Percentiles rank a stretch among this genome's conserved stretches.
These are phyloP conservation scores for Bovichtus variegatus DNA, from an alignment of 2,797 vertebrate species.

Conservation along the genomic window DNA sequence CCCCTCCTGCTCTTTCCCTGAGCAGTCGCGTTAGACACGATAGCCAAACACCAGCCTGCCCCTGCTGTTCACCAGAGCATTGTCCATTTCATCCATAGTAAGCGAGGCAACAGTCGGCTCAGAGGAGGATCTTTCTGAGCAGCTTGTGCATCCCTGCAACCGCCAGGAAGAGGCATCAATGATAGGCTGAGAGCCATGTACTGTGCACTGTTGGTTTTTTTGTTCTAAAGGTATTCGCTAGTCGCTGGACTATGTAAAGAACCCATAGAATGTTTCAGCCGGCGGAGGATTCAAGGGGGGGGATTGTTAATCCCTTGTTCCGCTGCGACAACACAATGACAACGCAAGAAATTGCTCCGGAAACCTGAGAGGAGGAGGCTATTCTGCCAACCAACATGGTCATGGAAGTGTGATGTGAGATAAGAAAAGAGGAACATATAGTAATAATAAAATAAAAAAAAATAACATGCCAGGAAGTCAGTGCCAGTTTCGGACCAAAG, in stretches of 20 bases:
- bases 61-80: slow-evolving; percentile 56
- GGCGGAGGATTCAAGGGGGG: slow-evolving; percentile 60
- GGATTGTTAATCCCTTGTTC: slow-evolving; percentile 79
- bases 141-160: slow-evolving; percentile 35
- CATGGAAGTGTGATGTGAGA: background rate
- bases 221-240: slow-evolving; percentile 65
- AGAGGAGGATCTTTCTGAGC: slow-evolving; percentile 30
- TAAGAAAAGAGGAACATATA: slow-evolving; percentile 4
- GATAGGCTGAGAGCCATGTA: slow-evolving; percentile 24
- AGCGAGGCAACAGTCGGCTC: slow-evolving; percentile 41
- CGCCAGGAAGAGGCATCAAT: slow-evolving; percentile 5
- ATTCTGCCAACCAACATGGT: slow-evolving; percentile 36
- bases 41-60: slow-evolving; percentile 50
- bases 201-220: slow-evolving; percentile 59
- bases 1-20: slow-evolving; percentile 49
- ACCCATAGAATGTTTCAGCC: slow-evolving; percentile 79
- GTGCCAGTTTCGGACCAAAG: background rate
- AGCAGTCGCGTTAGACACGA: slow-evolving; percentile 67
- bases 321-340: slow-evolving; percentile 61
- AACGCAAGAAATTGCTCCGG: slow-evolving; percentile 53
- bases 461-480: background rate
- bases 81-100: slow-evolving; percentile 58
- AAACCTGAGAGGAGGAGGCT: slow-evolving; percentile 36
- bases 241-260: slow-evolving; percentile 72
- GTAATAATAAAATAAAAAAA: background rate